Evolutionary conservation across 2,113 vertebrate species (phyloP).

Genomic region (Pachyramphus minor): DNA sequence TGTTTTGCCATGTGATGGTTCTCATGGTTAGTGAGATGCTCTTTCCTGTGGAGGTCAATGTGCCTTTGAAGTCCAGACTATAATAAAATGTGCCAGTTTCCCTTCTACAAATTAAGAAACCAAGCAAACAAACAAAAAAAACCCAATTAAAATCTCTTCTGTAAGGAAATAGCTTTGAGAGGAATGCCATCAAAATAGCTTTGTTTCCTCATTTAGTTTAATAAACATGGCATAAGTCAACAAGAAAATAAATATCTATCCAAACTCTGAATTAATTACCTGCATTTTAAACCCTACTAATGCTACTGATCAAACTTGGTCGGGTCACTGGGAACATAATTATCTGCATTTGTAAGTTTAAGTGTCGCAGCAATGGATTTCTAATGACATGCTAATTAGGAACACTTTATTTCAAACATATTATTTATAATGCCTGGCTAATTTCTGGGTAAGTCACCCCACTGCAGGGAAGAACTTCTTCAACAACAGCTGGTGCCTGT

Average conservation of each 20-base stretch:
- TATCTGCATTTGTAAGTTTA: not conserved
- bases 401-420: not conserved
- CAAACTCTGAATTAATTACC: not conserved
- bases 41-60: not conserved
- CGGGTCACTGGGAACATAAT: not conserved
- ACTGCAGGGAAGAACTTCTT: not conserved
- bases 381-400: not conserved
- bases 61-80: not conserved
- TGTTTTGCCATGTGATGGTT: fast-evolving
- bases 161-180: not conserved
- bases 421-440: not conserved
- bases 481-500: not conserved
- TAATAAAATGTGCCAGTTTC: not conserved
- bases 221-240: not conserved
- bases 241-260: not conserved
- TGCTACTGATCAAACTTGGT: not conserved
- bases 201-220: not conserved
- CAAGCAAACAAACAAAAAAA: too few species aligned
- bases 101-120: not conserved
- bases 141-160: not conserved
- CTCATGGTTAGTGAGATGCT: not conserved
- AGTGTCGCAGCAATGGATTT: not conserved
- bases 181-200: not conserved
- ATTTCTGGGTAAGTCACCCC: not conserved
- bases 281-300: not conserved